Evolutionary conservation across 1,140 invertebrate genomes (phyloP).

Genomic region (Euschistus heros): DNA sequence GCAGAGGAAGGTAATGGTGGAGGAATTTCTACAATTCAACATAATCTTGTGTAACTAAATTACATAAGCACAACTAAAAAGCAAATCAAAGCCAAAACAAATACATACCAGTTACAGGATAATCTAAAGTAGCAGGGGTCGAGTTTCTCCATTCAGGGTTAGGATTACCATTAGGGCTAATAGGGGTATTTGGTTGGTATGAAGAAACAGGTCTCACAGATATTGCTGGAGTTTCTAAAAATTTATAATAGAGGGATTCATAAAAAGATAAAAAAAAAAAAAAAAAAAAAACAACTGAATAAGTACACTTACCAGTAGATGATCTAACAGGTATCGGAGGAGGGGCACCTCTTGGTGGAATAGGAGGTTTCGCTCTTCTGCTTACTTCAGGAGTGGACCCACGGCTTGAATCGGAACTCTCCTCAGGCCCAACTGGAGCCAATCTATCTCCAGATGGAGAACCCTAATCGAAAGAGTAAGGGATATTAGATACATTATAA

Average conservation of each 20-base stretch:
- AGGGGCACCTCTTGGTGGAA: slow-evolving; percentile 29
- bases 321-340: slow-evolving; percentile 29
- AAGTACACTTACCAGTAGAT: not conserved
- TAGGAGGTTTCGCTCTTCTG: slow-evolving; percentile 31
- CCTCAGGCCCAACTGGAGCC: slow-evolving; percentile 4
- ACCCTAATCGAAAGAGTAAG: too few species aligned
- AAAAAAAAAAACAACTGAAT: not conserved
- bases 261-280: too few species aligned
- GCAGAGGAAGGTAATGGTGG: slow-evolving; percentile 31
- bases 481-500: too few species aligned
- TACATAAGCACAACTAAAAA: not conserved
- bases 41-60: not conserved
- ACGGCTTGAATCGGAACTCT: slow-evolving; percentile 35
- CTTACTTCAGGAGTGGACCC: slow-evolving; percentile 41
- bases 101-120: not conserved
- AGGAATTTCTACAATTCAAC: slow-evolving; percentile 24
- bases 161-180: slow-evolving; percentile 22
- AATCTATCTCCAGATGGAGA: not conserved
- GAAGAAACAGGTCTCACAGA: slow-evolving; percentile 25
- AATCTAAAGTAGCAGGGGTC: slow-evolving; percentile 15
- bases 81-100: not conserved
- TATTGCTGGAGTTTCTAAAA: slow-evolving; percentile 11
- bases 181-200: slow-evolving; percentile 21
- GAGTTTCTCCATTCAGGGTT: slow-evolving; percentile 27
- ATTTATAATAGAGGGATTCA: not conserved